phyloP scores from a whole-genome alignment of 2,797 vertebrate species.

The Brachymystax lenok region DNA sequence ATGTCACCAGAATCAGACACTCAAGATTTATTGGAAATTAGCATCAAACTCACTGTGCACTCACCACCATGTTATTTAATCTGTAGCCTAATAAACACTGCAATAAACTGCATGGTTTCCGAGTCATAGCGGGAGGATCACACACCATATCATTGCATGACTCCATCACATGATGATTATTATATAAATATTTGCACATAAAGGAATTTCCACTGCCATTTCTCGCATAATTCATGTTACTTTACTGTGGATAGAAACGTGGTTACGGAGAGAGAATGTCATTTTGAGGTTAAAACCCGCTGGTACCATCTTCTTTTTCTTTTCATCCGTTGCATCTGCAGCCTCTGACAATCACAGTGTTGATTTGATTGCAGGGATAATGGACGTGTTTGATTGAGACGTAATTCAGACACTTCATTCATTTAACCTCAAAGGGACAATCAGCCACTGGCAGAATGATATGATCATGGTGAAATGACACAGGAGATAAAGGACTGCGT shows the following conservation, averaged over 20 bases:
- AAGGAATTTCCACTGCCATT: too few species aligned
- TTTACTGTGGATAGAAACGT: neutral
- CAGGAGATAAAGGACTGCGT: slow-evolving; percentile 15
- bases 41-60: too few species aligned
- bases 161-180: too few species aligned
- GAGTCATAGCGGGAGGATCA: too few species aligned
- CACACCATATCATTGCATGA: too few species aligned
- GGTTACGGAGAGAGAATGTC: neutral
- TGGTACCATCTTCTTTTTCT: slow-evolving; percentile 42
- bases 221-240: too few species aligned
- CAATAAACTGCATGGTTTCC: too few species aligned
- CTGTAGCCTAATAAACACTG: too few species aligned
- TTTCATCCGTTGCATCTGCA: slow-evolving; percentile 1
- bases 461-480: slow-evolving; percentile 50
- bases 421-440: slow-evolving; percentile 69
- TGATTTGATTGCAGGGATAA: slow-evolving; percentile 80
- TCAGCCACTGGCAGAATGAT: slow-evolving; percentile 56
- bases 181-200: too few species aligned
- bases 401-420: slow-evolving; percentile 73
- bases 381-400: slow-evolving; percentile 70
- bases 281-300: slow-evolving; percentile 48
- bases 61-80: too few species aligned
- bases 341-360: slow-evolving; percentile 65
- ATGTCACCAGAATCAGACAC: too few species aligned
- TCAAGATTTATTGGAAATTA: too few species aligned